Conservation (phyloP, 2,888 invertebrate species). For the Coecobrya sp. region DNA sequence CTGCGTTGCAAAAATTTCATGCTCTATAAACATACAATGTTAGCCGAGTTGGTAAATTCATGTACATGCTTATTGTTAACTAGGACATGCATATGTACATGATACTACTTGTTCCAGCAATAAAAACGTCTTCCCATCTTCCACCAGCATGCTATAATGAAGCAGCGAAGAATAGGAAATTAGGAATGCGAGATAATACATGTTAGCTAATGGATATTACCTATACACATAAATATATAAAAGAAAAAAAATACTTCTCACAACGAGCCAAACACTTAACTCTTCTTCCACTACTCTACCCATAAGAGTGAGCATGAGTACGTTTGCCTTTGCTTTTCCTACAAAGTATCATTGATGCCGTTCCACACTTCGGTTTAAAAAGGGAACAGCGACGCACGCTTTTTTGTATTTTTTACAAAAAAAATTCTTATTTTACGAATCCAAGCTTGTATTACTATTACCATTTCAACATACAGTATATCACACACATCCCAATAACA, state of each 20-base stretch:
- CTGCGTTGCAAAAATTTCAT: constrained; percentile 43
- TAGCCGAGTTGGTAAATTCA: neutral
- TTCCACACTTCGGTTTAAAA: neutral
- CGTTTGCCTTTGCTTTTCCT: neutral
- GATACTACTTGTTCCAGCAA: neutral
- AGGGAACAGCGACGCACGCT: neutral
- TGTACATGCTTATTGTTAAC: neutral
- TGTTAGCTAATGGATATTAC: neutral
- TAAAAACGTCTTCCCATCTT: neutral
- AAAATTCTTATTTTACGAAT: neutral
- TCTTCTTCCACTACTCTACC: neutral
- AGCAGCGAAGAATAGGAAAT: constrained; percentile 38
- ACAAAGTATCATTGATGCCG: neutral
- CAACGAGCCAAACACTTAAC: constrained; percentile 5
- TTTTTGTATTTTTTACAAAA: neutral
- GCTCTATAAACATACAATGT: neutral
- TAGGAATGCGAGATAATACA: constrained; percentile 28
- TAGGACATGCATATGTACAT: neutral
- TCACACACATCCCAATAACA: neutral
- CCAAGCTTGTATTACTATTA: neutral
- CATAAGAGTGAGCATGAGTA: neutral
- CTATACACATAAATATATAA: neutral
- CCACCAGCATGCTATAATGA: neutral
- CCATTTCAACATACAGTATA: too few relatives aligned
- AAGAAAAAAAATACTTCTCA: neutral